These are phyloP conservation scores for Pterois miles DNA, from an alignment of 2,797 vertebrate genomes.

Conservation along the genomic window DNA sequence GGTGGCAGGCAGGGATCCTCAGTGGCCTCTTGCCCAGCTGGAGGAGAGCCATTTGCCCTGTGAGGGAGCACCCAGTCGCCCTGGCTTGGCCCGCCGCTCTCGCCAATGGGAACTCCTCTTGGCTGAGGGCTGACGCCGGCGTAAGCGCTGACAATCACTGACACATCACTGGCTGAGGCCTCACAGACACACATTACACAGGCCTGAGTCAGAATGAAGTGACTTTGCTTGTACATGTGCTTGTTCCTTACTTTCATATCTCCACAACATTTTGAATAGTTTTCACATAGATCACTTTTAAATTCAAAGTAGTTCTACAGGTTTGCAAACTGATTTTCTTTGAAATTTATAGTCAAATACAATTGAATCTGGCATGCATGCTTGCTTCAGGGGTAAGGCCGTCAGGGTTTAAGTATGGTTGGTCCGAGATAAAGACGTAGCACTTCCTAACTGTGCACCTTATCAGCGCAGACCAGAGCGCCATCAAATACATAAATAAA, in stretches of 20 bases:
- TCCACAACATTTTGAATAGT: neutral
- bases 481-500: slow-evolving; percentile 48
- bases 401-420: slow-evolving; percentile 30
- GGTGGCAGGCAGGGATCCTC: slow-evolving; percentile 75
- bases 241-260: neutral
- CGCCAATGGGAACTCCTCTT: slow-evolving; percentile 75
- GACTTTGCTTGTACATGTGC: neutral
- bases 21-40: slow-evolving; percentile 81
- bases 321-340: slow-evolving; percentile 21
- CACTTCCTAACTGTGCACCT: slow-evolving; percentile 37
- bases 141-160: slow-evolving; percentile 69
- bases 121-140: slow-evolving; percentile 58
- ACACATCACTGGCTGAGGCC: slow-evolving; percentile 55
- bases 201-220: slow-evolving; percentile 11
- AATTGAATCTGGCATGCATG: neutral
- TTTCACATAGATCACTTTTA: slow-evolving; percentile 4
- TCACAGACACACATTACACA: slow-evolving; percentile 29
- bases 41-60: slow-evolving; percentile 77
- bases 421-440: slow-evolving; percentile 58
- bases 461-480: slow-evolving; percentile 61
- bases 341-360: slow-evolving; percentile 4
- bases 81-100: slow-evolving; percentile 60
- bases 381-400: slow-evolving; percentile 26
- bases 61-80: slow-evolving; percentile 73
- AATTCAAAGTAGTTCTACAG: slow-evolving; percentile 17